A percentile compares a stretch with the other conserved stretches of the same genome.
These are phyloP conservation scores for Trematomus loennbergii DNA, from an alignment of 2,113 vertebrate genomes.

Conservation along the genomic window DNA sequence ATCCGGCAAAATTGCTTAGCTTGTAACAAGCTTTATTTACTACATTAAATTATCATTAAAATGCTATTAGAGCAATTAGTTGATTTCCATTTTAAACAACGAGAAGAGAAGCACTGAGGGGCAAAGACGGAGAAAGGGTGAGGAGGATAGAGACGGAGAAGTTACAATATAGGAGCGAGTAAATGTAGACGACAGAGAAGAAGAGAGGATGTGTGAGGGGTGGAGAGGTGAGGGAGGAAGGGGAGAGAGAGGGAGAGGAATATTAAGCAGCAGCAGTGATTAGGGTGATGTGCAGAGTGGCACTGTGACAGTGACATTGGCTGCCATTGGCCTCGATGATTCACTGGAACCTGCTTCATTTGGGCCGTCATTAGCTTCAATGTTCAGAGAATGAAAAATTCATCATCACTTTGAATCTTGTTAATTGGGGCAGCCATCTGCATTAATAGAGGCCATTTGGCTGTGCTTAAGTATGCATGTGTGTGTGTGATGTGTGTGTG, in stretches of 20 bases:
- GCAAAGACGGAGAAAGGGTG: neutral
- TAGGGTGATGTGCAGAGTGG: conserved; percentile 85
- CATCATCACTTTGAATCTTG: conserved; percentile 90
- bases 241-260: conserved; percentile 78
- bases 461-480: conserved; percentile 57
- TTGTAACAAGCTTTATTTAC: conserved; percentile 77
- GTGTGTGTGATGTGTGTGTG: conserved; percentile 5
- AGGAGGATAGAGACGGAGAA: neutral
- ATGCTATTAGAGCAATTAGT: conserved; percentile 93
- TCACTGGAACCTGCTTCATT: conserved; percentile 90
- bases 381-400: conserved; percentile 92
- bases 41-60: conserved; percentile 83
- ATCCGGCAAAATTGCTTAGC: conserved; percentile 63
- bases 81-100: conserved; percentile 75
- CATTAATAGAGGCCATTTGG: conserved; percentile 91
- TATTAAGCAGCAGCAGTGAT: conserved; percentile 88
- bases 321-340: conserved; percentile 88
- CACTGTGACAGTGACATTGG: conserved; percentile 91
- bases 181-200: neutral
- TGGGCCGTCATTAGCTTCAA: conserved; percentile 92
- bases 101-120: conserved; percentile 16
- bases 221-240: conserved; percentile 54
- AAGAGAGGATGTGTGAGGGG: conserved; percentile 34
- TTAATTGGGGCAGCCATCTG: conserved; percentile 91
- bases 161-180: conserved; percentile 5